A percentile compares a stretch with the other conserved stretches of the same genome.
Conservation (phyloP, 1,140 invertebrate species). For the Hyposmocoma kahamanoa region DNA sequence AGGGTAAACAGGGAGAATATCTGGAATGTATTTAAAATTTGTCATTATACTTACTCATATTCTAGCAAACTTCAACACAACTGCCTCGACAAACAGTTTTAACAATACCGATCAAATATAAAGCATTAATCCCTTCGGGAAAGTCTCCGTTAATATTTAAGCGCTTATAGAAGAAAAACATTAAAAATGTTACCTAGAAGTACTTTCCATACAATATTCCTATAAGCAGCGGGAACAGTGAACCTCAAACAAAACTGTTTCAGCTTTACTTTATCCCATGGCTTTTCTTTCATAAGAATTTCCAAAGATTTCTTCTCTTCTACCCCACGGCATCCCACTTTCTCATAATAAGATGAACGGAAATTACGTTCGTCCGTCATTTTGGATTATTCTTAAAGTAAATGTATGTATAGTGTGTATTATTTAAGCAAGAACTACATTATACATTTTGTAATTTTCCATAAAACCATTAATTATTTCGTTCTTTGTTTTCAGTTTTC, state of each 20-base stretch:
- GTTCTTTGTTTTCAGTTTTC: too few species aligned
- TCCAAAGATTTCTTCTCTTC: slow-evolving; percentile 96
- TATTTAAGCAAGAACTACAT: too few species aligned
- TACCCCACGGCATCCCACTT: slow-evolving; percentile 90
- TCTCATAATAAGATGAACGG: slow-evolving; percentile 92
- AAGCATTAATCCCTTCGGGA: too few species aligned
- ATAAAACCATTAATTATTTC: too few species aligned
- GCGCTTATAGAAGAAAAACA: slow-evolving; percentile 2
- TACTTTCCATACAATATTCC: slow-evolving; percentile 90
- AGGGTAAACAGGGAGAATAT: slow-evolving; percentile 82
- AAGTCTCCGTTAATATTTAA: too few species aligned
- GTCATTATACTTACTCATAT: neutral
- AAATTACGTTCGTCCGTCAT: slow-evolving; percentile 87
- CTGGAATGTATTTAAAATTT: slow-evolving; percentile 51
- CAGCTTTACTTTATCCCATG: slow-evolving; percentile 86
- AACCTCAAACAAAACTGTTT: slow-evolving; percentile 90
- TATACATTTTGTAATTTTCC: too few species aligned
- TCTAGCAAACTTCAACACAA: slow-evolving; percentile 4
- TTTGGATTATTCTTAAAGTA: neutral
- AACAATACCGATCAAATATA: too few species aligned
- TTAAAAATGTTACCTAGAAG: slow-evolving; percentile 77
- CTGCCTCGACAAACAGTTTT: too few species aligned
- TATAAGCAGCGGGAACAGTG: slow-evolving; percentile 86
- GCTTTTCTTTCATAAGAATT: slow-evolving; percentile 90
- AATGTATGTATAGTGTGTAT: too few species aligned